A percentile compares a stretch with the other conserved stretches of the same genome.
Conservation (phyloP, 2,888 invertebrate species). For the Nymphalis polychloros region DNA sequence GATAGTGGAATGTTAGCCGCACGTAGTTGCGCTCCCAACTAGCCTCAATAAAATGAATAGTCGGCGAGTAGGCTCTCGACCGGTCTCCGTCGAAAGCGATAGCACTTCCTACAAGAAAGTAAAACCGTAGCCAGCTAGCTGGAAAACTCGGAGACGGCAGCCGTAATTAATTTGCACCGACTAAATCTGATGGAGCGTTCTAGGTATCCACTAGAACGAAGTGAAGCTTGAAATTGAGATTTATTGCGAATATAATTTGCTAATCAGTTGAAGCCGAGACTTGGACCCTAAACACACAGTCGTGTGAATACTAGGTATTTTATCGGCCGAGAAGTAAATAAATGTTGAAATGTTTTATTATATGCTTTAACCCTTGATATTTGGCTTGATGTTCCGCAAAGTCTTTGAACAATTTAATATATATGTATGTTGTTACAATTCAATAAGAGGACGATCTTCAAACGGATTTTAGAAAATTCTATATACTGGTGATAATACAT, state of each 20-base stretch:
- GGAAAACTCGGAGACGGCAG: constrained; percentile 57
- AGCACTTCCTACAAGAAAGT: constrained; percentile 81
- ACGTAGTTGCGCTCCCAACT: constrained; percentile 41
- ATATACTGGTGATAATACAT: too few species aligned
- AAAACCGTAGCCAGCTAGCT: constrained; percentile 63
- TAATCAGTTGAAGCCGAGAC: constrained; percentile 4
- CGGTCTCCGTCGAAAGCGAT: constrained; percentile 79
- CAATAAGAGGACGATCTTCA: too few species aligned
- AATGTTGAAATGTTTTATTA: too few species aligned
- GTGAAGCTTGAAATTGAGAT: constrained; percentile 43
- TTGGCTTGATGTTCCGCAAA: too few species aligned
- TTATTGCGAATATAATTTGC: constrained; percentile 41
- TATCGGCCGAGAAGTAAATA: too few species aligned
- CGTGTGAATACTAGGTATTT: background rate
- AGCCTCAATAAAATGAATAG: constrained; percentile 48
- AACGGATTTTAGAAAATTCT: too few species aligned
- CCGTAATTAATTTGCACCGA: constrained; percentile 34
- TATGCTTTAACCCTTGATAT: too few species aligned
- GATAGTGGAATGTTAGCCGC: constrained; percentile 24
- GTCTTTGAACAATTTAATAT: too few species aligned
- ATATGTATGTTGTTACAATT: too few species aligned
- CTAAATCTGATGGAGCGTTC: constrained; percentile 30
- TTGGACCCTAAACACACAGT: background rate
- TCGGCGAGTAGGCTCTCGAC: constrained; percentile 57
- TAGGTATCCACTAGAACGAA: constrained; percentile 21